Evolutionary conservation across 2,888 invertebrate species (phyloP).

Genomic region (Timandra comae): DNA sequence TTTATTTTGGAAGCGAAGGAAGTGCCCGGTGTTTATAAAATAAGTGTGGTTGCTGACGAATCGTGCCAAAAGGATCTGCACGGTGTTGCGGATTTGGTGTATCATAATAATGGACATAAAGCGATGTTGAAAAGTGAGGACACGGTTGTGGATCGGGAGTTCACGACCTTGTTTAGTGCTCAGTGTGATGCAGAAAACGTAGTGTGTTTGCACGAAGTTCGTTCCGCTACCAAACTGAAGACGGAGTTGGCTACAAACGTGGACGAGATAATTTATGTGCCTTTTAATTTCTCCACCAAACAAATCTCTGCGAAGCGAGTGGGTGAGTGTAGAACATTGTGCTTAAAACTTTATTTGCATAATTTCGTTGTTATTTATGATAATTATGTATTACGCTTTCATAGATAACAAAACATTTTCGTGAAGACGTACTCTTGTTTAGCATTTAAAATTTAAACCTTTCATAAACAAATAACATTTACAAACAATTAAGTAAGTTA

Average conservation of each 20-base stretch:
- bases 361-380: background rate
- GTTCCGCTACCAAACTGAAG: slow-evolving; percentile 70
- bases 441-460: too few relatives aligned
- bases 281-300: slow-evolving; percentile 79
- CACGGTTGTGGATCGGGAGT: slow-evolving; percentile 37
- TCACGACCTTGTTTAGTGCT: slow-evolving; percentile 61
- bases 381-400: background rate
- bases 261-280: slow-evolving; percentile 80
- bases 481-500: too few relatives aligned
- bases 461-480: too few relatives aligned
- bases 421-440: too few relatives aligned
- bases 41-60: slow-evolving; percentile 73
- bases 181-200: slow-evolving; percentile 61
- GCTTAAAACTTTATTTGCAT: slow-evolving; percentile 7
- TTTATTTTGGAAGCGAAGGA: slow-evolving; percentile 81
- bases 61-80: slow-evolving; percentile 65
- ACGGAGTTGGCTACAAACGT: slow-evolving; percentile 59
- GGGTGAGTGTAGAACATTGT: slow-evolving; percentile 47
- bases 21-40: slow-evolving; percentile 75
- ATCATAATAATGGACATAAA: slow-evolving; percentile 40
- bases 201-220: slow-evolving; percentile 78
- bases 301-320: slow-evolving; percentile 63
- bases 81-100: slow-evolving; percentile 74
- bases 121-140: slow-evolving; percentile 49
- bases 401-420: background rate